phyloP scores from a whole-genome alignment of 2,113 vertebrate genomes.

The Alethe castanea region DNA sequence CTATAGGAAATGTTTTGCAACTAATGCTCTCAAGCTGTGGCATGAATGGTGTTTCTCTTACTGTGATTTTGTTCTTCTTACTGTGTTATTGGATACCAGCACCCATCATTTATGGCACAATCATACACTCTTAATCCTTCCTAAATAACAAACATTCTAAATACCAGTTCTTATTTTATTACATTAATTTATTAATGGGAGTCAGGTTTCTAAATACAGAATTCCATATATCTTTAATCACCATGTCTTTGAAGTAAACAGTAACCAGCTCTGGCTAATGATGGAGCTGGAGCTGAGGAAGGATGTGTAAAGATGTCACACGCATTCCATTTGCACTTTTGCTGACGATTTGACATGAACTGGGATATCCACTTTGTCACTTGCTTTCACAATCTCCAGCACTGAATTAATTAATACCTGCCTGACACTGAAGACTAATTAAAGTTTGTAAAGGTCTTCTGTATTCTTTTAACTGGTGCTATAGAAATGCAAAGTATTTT shows the following conservation, averaged over 20 bases:
- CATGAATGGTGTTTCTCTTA: neutral
- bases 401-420: neutral
- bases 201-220: constrained; percentile 55
- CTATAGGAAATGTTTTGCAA: neutral
- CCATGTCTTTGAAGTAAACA: constrained; percentile 44
- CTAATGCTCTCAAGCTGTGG: neutral
- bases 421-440: constrained; percentile 12
- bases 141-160: constrained; percentile 39
- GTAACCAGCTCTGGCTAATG: constrained; percentile 23
- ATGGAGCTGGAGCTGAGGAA: neutral
- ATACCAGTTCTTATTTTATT: constrained; percentile 30
- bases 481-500: constrained; percentile 42
- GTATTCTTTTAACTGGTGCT: constrained; percentile 19
- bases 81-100: neutral
- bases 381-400: constrained; percentile 40
- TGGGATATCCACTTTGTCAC: constrained; percentile 20
- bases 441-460: constrained; percentile 19
- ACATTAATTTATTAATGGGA: constrained; percentile 55
- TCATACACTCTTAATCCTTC: constrained; percentile 13
- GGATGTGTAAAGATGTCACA: constrained; percentile 16
- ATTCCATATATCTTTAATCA: constrained; percentile 41
- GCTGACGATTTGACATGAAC: constrained; percentile 5
- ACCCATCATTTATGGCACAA: constrained; percentile 10
- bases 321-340: constrained; percentile 34
- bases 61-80: neutral